These are phyloP conservation scores for Caranx ignobilis DNA, from an alignment of 2,113 vertebrate genomes.

Conservation along the genomic window DNA sequence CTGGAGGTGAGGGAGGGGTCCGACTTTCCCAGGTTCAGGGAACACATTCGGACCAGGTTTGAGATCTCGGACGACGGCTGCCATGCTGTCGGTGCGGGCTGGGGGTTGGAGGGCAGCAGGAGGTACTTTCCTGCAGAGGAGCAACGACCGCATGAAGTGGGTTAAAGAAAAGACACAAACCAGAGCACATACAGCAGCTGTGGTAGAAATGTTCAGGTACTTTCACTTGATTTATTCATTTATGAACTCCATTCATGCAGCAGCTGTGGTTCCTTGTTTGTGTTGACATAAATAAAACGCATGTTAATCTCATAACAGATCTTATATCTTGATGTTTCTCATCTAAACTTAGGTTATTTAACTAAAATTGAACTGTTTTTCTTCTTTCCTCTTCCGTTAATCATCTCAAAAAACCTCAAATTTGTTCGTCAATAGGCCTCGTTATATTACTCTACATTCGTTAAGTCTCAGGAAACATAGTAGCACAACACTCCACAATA, in stretches of 20 bases:
- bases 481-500: neutral
- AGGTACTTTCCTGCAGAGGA: conserved; percentile 91
- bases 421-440: neutral
- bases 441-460: too few relatives aligned
- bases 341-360: too few relatives aligned
- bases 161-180: neutral
- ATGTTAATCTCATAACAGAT: neutral
- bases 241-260: too few relatives aligned
- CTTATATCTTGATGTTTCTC: too few relatives aligned
- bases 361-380: too few relatives aligned
- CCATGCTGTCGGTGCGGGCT: conserved; percentile 78
- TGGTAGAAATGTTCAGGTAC: too few relatives aligned
- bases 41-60: conserved; percentile 93
- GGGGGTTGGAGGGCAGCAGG: conserved; percentile 82
- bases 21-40: conserved; percentile 92
- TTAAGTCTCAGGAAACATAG: too few relatives aligned
- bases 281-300: too few relatives aligned
- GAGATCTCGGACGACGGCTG: conserved; percentile 85
- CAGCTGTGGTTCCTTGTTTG: too few relatives aligned
- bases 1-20: conserved; percentile 92
- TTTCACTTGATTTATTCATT: too few relatives aligned
- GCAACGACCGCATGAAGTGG: conserved; percentile 22
- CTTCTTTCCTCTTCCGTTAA: too few relatives aligned
- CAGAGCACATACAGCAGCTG: neutral
- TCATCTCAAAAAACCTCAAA: too few relatives aligned